Evolutionary conservation across 2,888 invertebrate species (phyloP), one percentile per base, ranked within the genome.

Genomic region (Phymatocera aterrima): DNA sequence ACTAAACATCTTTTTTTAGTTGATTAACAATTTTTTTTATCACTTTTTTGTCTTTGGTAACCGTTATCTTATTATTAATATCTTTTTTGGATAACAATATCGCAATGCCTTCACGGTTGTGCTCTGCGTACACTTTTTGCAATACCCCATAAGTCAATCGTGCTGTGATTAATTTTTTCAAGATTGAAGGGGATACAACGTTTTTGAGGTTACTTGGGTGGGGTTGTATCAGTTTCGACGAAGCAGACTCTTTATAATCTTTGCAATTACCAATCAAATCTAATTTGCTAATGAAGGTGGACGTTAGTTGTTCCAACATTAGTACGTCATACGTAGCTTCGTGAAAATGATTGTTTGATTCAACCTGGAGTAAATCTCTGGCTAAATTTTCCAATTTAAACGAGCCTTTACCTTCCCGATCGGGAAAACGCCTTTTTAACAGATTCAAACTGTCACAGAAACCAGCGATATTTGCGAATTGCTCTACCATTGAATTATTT

Each of bases 241-340:
- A 40, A 40, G 31, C 4, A 54, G 28, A 79, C n/a, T 60, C 60
- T 5, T 10, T 72, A 54, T 28, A 57, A 28, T 6, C n/a, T 48
- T 31, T 15, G n/a, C n/a, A n/a, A n/a, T n/a, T n/a, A n/a, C n/a
- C n/a, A 54, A 57, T 15, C 43, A 77, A 61, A 43, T 79, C 24
- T 72, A 28, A n/a, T 68, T 60, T 61, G 28, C 6, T 48, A 46
- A 31, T 43, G 18, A 78, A 46, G 34, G 74, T 5, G 31, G 34
- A 46, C 15, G 28, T 18, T 1, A 64, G 28, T 51, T 74, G 21
- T 79, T 81, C 51, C n/a, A 81, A 46, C 3, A 79, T 72, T 61
- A 70, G 31, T 1, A 82, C 80, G 54, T 79, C 80, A 68, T 61
- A 82, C 43, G 74, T n/a, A 24, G 81, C 79, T 46, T 82, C 79